phyloP scores from a whole-genome alignment of 1,140 invertebrate species.

The Venturia canescens region DNA sequence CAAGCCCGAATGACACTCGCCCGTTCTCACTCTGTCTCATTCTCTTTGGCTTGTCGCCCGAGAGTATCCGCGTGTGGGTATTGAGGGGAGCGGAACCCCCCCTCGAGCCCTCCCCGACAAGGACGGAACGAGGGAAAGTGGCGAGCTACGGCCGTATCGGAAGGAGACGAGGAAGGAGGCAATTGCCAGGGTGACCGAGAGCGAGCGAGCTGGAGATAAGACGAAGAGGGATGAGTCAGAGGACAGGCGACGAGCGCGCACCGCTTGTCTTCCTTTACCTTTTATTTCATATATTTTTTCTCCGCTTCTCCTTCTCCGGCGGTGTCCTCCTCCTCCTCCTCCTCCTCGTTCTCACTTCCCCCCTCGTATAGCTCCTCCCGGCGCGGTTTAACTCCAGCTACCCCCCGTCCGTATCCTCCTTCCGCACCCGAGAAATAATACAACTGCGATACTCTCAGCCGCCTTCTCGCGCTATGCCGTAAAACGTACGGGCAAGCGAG shows the following conservation, averaged over 20 bases:
- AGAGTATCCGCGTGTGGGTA: background rate
- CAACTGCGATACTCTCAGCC: constrained; percentile 23
- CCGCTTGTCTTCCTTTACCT: background rate
- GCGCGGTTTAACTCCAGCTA: constrained; percentile 14
- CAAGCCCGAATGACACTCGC: constrained; percentile 22
- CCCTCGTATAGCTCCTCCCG: constrained; percentile 37
- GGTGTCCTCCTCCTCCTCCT: constrained; percentile 14
- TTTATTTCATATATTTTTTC: background rate
- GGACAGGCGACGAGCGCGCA: background rate
- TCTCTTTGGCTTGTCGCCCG: background rate
- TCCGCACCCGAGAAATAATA: constrained; percentile 30
- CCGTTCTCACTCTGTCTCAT: constrained; percentile 28
- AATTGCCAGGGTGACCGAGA: background rate
- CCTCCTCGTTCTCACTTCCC: constrained; percentile 9
- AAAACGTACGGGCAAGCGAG: background rate
- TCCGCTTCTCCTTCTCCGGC: constrained; percentile 17
- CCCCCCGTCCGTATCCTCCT: constrained; percentile 44
- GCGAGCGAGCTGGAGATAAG: background rate
- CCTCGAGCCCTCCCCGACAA: constrained; percentile 54
- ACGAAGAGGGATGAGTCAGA: constrained; percentile 15
- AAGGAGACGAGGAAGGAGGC: background rate
- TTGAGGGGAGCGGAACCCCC: constrained; percentile 33
- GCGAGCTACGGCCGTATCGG: constrained; percentile 16
- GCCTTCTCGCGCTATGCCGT: background rate
- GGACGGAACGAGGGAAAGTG: constrained; percentile 47